These are phyloP conservation scores for Andrena praecox DNA, from an alignment of 2,888 invertebrate genomes.

Conservation along the genomic window DNA sequence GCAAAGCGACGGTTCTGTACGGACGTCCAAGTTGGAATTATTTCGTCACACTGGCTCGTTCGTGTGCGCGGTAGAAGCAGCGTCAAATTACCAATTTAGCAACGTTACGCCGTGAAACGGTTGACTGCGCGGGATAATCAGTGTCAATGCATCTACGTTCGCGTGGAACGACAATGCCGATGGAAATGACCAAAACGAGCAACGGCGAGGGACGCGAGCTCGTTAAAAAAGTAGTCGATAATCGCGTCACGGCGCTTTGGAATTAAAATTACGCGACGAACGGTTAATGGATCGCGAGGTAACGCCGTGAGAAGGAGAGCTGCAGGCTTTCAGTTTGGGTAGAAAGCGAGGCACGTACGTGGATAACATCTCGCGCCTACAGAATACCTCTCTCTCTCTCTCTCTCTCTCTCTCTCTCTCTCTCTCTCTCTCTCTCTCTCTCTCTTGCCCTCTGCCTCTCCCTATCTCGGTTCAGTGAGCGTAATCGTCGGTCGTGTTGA, in stretches of 20 bases:
- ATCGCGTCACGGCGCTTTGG: too few relatives aligned
- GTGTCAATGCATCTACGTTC: neutral
- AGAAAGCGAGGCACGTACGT: slow-evolving; percentile 27
- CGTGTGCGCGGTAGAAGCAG: neutral
- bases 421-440: too few relatives aligned
- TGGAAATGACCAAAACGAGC: neutral
- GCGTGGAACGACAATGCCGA: neutral
- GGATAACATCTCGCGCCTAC: slow-evolving; percentile 17
- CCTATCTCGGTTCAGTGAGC: slow-evolving; percentile 25
- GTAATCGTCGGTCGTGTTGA: slow-evolving; percentile 54
- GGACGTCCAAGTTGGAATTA: slow-evolving; percentile 24
- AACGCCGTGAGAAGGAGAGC: slow-evolving; percentile 4
- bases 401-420: neutral
- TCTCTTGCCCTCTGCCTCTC: too few relatives aligned
- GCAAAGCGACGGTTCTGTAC: neutral
- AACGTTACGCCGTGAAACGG: slow-evolving; percentile 4
- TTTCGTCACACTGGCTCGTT: neutral
- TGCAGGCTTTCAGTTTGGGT: neutral
- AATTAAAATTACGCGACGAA: neutral
- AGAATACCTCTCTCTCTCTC: slow-evolving; percentile 12
- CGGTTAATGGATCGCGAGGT: slow-evolving; percentile 21
- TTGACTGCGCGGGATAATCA: slow-evolving; percentile 1
- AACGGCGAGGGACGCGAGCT: neutral
- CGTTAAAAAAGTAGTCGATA: slow-evolving; percentile 17
- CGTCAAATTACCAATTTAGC: slow-evolving; percentile 36